Base-by-base conservation (phyloP, 2,113 vertebrate species). In the Henicopernis longicauda region DNA sequence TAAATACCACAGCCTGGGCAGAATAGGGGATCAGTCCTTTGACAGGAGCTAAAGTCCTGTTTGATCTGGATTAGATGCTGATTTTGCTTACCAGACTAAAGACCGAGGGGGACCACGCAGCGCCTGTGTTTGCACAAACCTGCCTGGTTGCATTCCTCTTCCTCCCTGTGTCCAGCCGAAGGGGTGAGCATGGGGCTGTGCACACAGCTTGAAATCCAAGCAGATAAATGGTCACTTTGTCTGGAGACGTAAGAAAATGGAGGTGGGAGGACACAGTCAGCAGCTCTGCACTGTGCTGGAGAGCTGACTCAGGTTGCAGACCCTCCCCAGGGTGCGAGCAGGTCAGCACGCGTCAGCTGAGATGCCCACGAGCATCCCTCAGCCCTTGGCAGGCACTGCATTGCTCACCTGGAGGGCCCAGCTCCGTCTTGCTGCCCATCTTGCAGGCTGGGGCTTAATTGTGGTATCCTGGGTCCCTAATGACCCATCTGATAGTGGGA, bases 31-130 rank as follows among this genome's bases (percentile, higher is more conserved):
- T 97, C 96, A 96, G 96, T 95, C 95, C 95, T 97, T 84, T 95
- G 95, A 94, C 96, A 97, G 96, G 97, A 96, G 93, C 97, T 97
- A 97, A 97, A 95, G 97, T 97, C 97, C 96, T 97, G 96, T 97
- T 97, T 97, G 97, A 97, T 95, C 97, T 97, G 97, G 97, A 97
- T 97, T 97, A 97, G 95, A 97, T 96, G 96, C 97, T 83, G 95
- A 95, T 95, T 97, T 97, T 97, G 95, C 96, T 97, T 95, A 96
- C 96, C 89, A 97, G 96, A 91, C 97, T 96, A 97, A 97, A 96
- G 97, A 95, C 73, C 23, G 32, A 95, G 81, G 82, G 97, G 96
- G 94, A 97, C 91, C 95, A 93, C 4, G 77, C 80, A 92, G 89
- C 1, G 86, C 91, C 94, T 90, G 94, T 97, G 95, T 96, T 97